Conservation (phyloP, 2,888 invertebrate species). For the Drosophila stalkeri region DNA sequence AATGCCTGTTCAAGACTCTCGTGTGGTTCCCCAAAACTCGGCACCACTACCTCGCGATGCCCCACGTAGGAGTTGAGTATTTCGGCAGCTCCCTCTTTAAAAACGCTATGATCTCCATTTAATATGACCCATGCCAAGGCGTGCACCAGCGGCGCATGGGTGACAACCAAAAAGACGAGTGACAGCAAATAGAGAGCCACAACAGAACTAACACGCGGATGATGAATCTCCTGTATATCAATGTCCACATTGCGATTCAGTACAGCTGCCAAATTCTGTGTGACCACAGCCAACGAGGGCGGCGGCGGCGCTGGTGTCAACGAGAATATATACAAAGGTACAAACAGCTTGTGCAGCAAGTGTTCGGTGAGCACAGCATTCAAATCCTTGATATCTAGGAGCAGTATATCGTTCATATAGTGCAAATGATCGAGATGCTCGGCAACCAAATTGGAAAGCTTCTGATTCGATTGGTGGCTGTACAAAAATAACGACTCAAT, state of each 20-base stretch:
- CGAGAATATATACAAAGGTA: slow-evolving; percentile 97
- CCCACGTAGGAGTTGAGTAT: slow-evolving; percentile 89
- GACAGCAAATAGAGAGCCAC: slow-evolving; percentile 96
- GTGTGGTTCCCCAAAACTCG: slow-evolving; percentile 90
- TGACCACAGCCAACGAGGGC: slow-evolving; percentile 87
- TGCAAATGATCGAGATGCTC: slow-evolving; percentile 99
- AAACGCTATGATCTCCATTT: slow-evolving; percentile 91
- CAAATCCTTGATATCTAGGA: slow-evolving; percentile 95
- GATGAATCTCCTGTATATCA: slow-evolving; percentile 87
- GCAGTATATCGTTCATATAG: slow-evolving; percentile 98
- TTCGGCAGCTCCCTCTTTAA: slow-evolving; percentile 89
- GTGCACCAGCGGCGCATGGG: slow-evolving; percentile 95
- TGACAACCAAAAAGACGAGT: slow-evolving; percentile 97
- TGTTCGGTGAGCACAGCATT: slow-evolving; percentile 98
- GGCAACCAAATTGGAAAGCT: slow-evolving; percentile 96
- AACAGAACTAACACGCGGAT: slow-evolving; percentile 93
- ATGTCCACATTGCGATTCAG: slow-evolving; percentile 87
- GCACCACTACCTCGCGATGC: slow-evolving; percentile 87
- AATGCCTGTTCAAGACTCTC: slow-evolving; percentile 92
- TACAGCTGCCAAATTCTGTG: slow-evolving; percentile 88
- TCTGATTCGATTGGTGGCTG: slow-evolving; percentile 95
- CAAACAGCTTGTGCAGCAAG: slow-evolving; percentile 94
- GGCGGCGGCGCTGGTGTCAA: slow-evolving; percentile 87
- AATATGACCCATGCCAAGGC: slow-evolving; percentile 95
- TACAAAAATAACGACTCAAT: slow-evolving; percentile 73